Conservation (phyloP, 1,140 invertebrate species). For the Parasteatoda tepidariorum region DNA sequence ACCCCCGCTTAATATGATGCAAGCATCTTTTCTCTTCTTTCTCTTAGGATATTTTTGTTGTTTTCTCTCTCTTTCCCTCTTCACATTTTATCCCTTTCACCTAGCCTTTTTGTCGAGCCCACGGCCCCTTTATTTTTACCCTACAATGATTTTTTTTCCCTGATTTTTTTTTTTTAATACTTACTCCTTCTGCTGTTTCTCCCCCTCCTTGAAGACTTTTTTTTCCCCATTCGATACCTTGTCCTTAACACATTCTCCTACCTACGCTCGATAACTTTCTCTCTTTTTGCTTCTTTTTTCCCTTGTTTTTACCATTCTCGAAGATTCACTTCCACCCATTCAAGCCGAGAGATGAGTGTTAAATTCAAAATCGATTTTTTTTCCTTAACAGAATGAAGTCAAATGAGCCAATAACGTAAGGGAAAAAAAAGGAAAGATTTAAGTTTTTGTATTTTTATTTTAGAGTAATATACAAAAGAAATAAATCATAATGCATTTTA, state of each 20-base stretch:
- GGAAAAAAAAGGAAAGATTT: neutral
- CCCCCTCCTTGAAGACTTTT: neutral
- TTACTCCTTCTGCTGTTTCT: neutral
- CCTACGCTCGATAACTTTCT: conserved; percentile 36
- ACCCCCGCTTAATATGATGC: conserved; percentile 53
- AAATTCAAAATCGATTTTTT: conserved; percentile 36
- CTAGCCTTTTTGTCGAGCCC: conserved; percentile 5
- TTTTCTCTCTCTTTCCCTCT: conserved; percentile 1
- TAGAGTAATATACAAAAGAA: no score
- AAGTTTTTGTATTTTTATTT: no score
- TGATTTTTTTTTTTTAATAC: neutral
- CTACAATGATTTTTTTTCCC: neutral
- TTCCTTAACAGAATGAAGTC: conserved; percentile 3
- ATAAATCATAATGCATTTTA: no score
- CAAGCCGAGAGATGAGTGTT: conserved; percentile 31
- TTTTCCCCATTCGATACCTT: conserved; percentile 28
- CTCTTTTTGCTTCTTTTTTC: neutral
- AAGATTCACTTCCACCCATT: conserved; percentile 9
- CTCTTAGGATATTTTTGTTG: conserved; percentile 23
- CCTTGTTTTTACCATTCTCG: conserved; percentile 41
- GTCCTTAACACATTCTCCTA: conserved; percentile 24
- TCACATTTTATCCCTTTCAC: neutral
- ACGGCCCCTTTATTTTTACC: neutral
- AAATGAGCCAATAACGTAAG: conserved; percentile 27
- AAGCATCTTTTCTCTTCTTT: neutral